These are phyloP conservation scores for Sphenopsis melanotis DNA, from an alignment of 2,797 vertebrate genomes.

Conservation along the genomic window DNA sequence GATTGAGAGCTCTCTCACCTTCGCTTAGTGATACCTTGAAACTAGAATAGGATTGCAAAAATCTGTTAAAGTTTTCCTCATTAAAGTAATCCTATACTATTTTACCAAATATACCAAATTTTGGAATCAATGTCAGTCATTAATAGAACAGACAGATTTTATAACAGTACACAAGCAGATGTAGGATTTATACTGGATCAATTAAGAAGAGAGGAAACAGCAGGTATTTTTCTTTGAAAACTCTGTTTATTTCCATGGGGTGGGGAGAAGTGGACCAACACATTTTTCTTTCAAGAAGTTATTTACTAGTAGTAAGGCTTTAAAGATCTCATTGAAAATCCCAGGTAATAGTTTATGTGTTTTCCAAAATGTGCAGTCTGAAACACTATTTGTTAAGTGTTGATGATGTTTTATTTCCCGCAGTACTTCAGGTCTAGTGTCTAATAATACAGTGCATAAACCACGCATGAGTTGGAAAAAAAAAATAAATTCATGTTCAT, in stretches of 20 bases:
- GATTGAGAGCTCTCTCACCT: not conserved
- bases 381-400: not conserved
- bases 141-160: not conserved
- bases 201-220: not conserved
- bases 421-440: not conserved
- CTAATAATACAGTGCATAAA: not conserved
- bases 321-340: not conserved
- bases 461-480: not conserved
- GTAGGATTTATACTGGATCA: not conserved
- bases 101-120: not conserved
- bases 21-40: not conserved
- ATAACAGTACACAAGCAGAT: not conserved
- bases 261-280: rapidly evolving
- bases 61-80: not conserved
- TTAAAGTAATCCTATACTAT: not conserved
- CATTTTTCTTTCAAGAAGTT: not conserved
- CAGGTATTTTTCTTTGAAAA: not conserved
- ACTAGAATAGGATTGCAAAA: not conserved
- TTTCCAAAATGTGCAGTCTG: not conserved
- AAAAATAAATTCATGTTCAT: not conserved
- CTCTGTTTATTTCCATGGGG: not conserved
- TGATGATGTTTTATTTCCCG: not conserved
- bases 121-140: not conserved
- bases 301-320: not conserved
- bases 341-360: not conserved